Evolutionary conservation across 2,797 vertebrate genomes (phyloP), one percentile per base, ranked within the genome.

Genomic region (Esox lucius): DNA sequence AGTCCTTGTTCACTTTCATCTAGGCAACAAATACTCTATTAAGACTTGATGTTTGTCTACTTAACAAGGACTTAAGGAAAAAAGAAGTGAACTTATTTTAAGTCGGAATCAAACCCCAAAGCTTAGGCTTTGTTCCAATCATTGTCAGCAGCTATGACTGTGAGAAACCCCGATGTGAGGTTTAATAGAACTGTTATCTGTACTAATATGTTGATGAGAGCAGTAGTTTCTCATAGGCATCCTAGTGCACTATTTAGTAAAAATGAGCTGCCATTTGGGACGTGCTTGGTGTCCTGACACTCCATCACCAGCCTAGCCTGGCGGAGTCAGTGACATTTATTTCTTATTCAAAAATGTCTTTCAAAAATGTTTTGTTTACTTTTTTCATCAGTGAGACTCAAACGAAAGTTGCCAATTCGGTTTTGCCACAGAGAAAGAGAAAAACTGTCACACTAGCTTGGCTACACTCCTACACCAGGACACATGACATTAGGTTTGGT

Each of bases 391-490:
- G 42, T 46, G 42, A 46, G 42, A 46, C 42, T 46, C 42, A 39
- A 39, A 39, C 35, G 7, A 61, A 61, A 61, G 78, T 72, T 75
- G 13, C 15, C n/a, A 24, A 48, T 48, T 69, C 77, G 0, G 72
- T 75, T 83, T 77, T 80, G 81, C 77, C 84, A 49, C 17, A 2
- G 73, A 82, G 77, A 73, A 74, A 78, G 77, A 77, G 75, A 26
- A 5, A 5, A 84, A 74, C 76, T 72, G 80, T 78, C 81, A 67
- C 61, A 80, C 73, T 81, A 77, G 81, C 78, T 82, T 79, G 73
- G 85, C 88, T 80, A 70, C 83, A 76, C 73, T 75, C 85, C 66
- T 73, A 73, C 72, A 79, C 72, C 65, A 74, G 80, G 80, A 75
- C 67, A 61, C 84, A 70, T 12, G 0, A 72, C 70, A 68, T 66